Evolutionary conservation across 1,140 invertebrate species (phyloP).

Genomic region (Battus philenor): DNA sequence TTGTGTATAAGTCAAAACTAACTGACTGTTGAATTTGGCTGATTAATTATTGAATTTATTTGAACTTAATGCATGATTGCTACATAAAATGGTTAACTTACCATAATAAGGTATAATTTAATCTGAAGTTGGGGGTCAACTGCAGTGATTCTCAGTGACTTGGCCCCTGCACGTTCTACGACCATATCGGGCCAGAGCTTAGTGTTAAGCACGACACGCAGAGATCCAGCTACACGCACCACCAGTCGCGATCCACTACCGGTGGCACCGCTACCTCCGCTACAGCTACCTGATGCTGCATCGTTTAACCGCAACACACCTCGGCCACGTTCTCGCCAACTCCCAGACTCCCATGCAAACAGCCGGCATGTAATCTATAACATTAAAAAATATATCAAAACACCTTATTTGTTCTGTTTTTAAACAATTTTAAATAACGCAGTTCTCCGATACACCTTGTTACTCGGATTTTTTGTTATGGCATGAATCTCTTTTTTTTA

Average conservation of each 20-base stretch:
- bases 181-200: slow-evolving; percentile 96
- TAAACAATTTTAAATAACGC: too few relatives aligned
- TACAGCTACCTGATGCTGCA: slow-evolving; percentile 74
- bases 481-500: too few relatives aligned
- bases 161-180: slow-evolving; percentile 88
- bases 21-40: too few relatives aligned
- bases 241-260: slow-evolving; percentile 85
- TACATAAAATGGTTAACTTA: slow-evolving; percentile 55
- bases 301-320: slow-evolving; percentile 93
- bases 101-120: slow-evolving; percentile 91
- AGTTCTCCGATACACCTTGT: too few relatives aligned
- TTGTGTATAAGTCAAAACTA: too few relatives aligned
- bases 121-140: slow-evolving; percentile 89
- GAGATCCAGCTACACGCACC: slow-evolving; percentile 90
- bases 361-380: slow-evolving; percentile 90
- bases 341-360: slow-evolving; percentile 90
- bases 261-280: slow-evolving; percentile 77
- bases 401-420: too few relatives aligned
- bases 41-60: too few relatives aligned
- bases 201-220: slow-evolving; percentile 94
- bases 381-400: too few relatives aligned
- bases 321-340: slow-evolving; percentile 93
- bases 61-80: too few relatives aligned
- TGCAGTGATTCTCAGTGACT: slow-evolving; percentile 92
- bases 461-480: too few relatives aligned